Base-by-base conservation (phyloP, 35 echinoderm and acorn worm species). In the Apostichopus parvimensis region DNA sequence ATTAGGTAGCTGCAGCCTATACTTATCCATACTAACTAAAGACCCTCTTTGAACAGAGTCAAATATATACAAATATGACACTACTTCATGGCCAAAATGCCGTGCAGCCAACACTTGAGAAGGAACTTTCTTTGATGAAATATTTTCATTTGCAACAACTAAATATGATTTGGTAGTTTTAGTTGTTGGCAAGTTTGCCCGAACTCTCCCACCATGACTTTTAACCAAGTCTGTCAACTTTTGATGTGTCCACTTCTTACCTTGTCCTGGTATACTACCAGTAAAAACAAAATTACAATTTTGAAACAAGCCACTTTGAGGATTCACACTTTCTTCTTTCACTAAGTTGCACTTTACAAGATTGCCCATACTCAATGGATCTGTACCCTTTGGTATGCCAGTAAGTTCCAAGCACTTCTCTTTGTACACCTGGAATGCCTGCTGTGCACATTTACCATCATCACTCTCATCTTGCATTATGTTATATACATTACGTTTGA, bases 151-250 rank as follows among this genome's bases (percentile, higher is more conserved):
- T 85, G 54, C 82, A 13, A 85, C n/a, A 57, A 85, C 57, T 17
- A 85, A 56, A 54, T 85, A 85, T 53, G 17, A 56, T 55, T 85
- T 85, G 15, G 82, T 85, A 17, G 54, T 53, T 61, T n/a, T 57
- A 61, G 18, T 54, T 57, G 82, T 61, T 57, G 82, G 82, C 13
- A 85, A 61, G 17, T 12, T 85, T 21, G 53, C 8, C 54, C 57
- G 34, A 13, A 54, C 82, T 22, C 82, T 56, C 45, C 82, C 82
- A n/a, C 82, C 82, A 54, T 56, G 53, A 56, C 12, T 56, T 61
- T 85, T 85, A n/a, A 85, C 53, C 82, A 85, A 61, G 56, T 61
- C 82, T 85, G 82, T 61, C 17, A 85, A 85, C n/a, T 26, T 61
- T 20, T 61, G 18, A 57, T 85, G 82, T 85, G 82, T 57, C 53